Evolutionary conservation across 2,888 invertebrate genomes (phyloP), one percentile per base, ranked within the genome.

Genomic region (Drosophila mercatorum): DNA sequence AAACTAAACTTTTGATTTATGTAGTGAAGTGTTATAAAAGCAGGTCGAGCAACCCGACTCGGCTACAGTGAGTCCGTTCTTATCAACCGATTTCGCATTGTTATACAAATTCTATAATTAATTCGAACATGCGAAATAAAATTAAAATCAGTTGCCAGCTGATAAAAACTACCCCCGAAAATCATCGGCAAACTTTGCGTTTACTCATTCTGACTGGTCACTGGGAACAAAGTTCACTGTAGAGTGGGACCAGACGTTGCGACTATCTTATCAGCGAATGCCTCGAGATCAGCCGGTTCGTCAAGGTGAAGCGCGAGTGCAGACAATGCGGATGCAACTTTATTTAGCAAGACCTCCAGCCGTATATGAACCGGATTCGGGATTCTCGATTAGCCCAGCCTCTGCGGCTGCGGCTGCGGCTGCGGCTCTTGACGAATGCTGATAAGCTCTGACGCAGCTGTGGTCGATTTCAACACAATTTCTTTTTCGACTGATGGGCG

Each of bases 341-440:
- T 40, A 51, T 58, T 40, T 40, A 28, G 10, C 41, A 41, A 55
- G 34, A 66, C 46, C 53, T 65, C 26, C 36, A 55, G 55, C 34
- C 58, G 14, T 52, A 52, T 17, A 22, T 64, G 69, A 77, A 77
- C 77, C 77, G 77, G 77, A 77, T 77, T 77, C 58, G 14, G 40
- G 17, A 36, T 10, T 43, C 38, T 49, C 40, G 41, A 44, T 46
- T 43, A 60, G 58, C 43, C 28, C 43, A 49, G 51, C 52, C 51
- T 46, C 60, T 46, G 12, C 3, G 46, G 34, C 31, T 28, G 17
- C 17, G 17, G 17, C 17, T 17, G 12, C 3, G 46, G 34, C 31
- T 22, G 22, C 22, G 22, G 2, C 22, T 22, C 22, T 22, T 22
- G 22, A 1, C 22, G 22, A 22, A 2, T 1, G 10, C 28, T 58